Base-by-base conservation (phyloP, 2,888 invertebrate species). In the Drosophila infuscata region DNA sequence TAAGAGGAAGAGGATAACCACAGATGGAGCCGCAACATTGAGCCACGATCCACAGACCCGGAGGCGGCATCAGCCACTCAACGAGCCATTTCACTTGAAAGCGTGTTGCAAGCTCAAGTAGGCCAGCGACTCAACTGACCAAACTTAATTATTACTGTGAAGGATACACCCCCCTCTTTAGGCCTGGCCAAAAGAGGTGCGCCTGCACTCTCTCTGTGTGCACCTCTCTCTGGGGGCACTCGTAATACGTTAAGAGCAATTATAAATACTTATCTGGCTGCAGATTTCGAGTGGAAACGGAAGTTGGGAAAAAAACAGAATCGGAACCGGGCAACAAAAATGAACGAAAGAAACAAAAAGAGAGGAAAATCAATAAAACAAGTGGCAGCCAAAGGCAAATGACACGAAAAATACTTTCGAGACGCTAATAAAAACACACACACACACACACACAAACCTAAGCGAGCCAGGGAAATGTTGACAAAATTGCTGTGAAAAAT, bases 101-200 rank as follows among this genome's bases (percentile, higher is more conserved):
- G 66, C 70, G 74, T 75, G 62, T 61, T 61, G 72, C 71, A 59
- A 58, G 59, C 70, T 63, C 70, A 65, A 75, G 75, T 73, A 54
- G 59, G 59, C 53, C 59, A 57, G 56, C 33, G 46, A 61, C 56
- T 57, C 66, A 65, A 36, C 54, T 15, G 51, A 54, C 59, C 70
- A 53, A 57, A 88, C 80, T 86, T 88, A 88, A 88, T 90, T 87
- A 88, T 76, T 83, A 77, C 80, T 76, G 77, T 53, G 61, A 57
- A 35, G 64, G 56, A 56, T 48, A 17, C 33, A 54, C 25, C 61
- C 36, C 36, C 36, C 20, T 25, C 20, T 25, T 25, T 25, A 30
- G 8, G 8, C 36, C 41, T 15, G 7, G n/a, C 15, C 52, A 43
- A 51, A 60, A 25, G 46, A 46, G 46, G 15, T 15, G 46, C 30